phyloP scores from a whole-genome alignment of 1,140 invertebrate species.

The Teleopsis dalmanni region DNA sequence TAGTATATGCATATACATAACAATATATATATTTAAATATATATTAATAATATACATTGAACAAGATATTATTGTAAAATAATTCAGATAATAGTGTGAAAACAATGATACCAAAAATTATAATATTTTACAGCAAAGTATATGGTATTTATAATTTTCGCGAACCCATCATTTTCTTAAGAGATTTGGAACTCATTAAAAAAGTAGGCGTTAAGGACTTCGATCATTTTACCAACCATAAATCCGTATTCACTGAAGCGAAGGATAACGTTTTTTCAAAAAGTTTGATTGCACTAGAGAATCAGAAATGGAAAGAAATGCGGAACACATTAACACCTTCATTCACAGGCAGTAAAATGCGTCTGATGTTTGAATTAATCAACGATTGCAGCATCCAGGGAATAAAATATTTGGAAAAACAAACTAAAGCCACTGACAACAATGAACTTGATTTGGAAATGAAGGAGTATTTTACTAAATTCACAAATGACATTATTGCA shows the following conservation, averaged over 20 bases:
- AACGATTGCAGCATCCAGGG: conserved; percentile 21
- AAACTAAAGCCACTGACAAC: conserved; percentile 1
- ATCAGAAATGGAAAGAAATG: conserved; percentile 46
- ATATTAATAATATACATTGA: too few species aligned
- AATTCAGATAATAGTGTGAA: too few species aligned
- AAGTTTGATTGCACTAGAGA: conserved; percentile 7
- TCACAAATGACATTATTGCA: conserved; percentile 50
- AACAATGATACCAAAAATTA: too few species aligned
- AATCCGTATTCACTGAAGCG: conserved; percentile 41
- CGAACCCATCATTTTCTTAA: conserved; percentile 48
- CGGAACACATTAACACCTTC: conserved; percentile 44
- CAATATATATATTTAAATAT: too few species aligned
- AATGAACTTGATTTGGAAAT: conserved; percentile 41
- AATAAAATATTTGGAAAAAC: conserved; percentile 17
- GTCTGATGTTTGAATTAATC: conserved; percentile 40
- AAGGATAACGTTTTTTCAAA: conserved; percentile 46
- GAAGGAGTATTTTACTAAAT: conserved; percentile 46
- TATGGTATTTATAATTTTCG: conserved; percentile 48
- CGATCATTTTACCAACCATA: conserved; percentile 54
- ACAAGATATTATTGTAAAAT: too few species aligned
- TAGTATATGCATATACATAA: too few species aligned
- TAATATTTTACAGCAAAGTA: conserved; percentile 46
- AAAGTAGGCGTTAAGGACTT: conserved; percentile 56
- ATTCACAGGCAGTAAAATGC: conserved; percentile 48
- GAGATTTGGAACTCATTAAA: conserved; percentile 55